Base-by-base conservation (phyloP, 2,888 invertebrate genomes). In the Griposia aprilina region DNA sequence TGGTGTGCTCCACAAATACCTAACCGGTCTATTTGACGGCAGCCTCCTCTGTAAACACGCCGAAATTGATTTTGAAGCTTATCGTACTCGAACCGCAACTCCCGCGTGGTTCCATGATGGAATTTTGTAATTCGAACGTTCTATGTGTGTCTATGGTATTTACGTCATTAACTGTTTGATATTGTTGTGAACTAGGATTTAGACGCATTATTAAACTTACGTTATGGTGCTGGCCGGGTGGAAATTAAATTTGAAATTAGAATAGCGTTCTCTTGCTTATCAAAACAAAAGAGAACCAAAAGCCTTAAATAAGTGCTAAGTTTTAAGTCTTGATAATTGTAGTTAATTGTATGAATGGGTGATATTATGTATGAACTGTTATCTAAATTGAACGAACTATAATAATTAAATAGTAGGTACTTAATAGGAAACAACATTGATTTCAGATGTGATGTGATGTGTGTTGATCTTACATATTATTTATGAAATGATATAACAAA, bases 41-140 rank as follows among this genome's bases (percentile, higher is more conserved):
- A 87, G 90, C 90, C 90, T 92, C 88, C 92, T 91, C 91, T 91
- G 93, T 94, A 95, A 95, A 95, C 94, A 94, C 93, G 90, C 92
- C 90, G 90, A 94, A 95, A 95, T 95, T 95, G 95, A 94, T 95
- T 95, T 95, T 91, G 93, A 93, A 93, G 94, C 94, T 94, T 93
- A 93, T 93, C 91, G 92, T 91, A 91, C 90, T 91, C 87, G 83
- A 80, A 89, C 87, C 81, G 74, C 81, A 78, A 76, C 81, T 78
- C 88, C 76, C 82, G 78, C 76, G 78, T 62, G 76, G 78, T 72
- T 71, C 80, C 72, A 85, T 87, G 91, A 90, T 90, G 91, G 88
- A 91, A 91, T 91, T 91, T 91, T 90, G 91, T 91, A 91, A 91
- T 91, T 89, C 88, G 71, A 83, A 79, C 81, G 82, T 45, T 72